Base-by-base conservation (phyloP, 2,113 vertebrate species). In the Oenanthe oenanthe region DNA sequence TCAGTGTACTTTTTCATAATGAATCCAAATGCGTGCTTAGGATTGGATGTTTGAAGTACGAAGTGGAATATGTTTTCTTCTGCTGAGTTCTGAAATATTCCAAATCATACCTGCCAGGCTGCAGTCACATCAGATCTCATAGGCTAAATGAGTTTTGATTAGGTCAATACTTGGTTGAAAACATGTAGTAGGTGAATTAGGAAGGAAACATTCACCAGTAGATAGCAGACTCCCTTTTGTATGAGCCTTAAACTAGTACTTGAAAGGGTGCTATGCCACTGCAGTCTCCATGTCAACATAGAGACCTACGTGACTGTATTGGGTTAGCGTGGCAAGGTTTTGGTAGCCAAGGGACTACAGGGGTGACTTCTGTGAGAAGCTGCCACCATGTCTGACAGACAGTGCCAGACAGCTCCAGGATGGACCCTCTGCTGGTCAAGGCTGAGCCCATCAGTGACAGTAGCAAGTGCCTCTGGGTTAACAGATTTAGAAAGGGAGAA, bases 111-210 rank as follows among this genome's bases (percentile, higher is more conserved):
- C 67, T 89, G 61, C 80, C 36, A 74, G 57, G 28, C 47, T 7
- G 2, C 29, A 86, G 73, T 68, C 68, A 71, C 31, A 45, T 91
- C 76, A 92, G 73, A 54, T 74, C 65, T 92, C 65, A 51, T 60
- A 84, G 81, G 13, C 4, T 67, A 68, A 78, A 77, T 74, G 48
- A 89, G 28, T 67, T 89, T 84, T 95, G 88, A 88, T 95, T 94
- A 87, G 72, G 65, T 80, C 92, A 96, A 26, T 91, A 93, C 40
- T 93, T 92, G 28, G n/a, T n/a, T 96, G n/a, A 73, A 89, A 89
- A 81, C 60, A 81, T 29, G 74, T 2, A 81, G n/a, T 12, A 63
- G 53, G 40, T 72, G 43, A 83, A 89, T 75, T 68, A 63, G 68
- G 73, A 95, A 93, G 29, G 40, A 84, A 93, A 71, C 18, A 29